Base-by-base conservation (phyloP, 2,113 vertebrate species). In the Grammomys dolichurus region DNA sequence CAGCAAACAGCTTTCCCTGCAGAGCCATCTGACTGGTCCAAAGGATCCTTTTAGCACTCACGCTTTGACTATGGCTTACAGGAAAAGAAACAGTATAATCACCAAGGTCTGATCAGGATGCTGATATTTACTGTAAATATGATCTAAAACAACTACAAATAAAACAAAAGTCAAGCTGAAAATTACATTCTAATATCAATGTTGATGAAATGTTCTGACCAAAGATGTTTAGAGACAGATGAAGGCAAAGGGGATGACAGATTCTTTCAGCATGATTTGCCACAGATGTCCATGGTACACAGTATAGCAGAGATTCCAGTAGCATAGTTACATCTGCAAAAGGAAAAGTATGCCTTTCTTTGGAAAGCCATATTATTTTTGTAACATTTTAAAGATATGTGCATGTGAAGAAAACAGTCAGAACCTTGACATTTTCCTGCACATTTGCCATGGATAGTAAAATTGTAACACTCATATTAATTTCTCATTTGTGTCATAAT, bases 391-490 rank as follows among this genome's bases (percentile, higher is more conserved):
- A 85, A 51, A 95, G 20, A 4, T 80, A 89, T 65, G 22, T 84
- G 43, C 13, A 80, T 12, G 10, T 69, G n/a, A 87, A 40, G 40
- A 94, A 95, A 43, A 95, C 24, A 92, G 78, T 95, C 69, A 67
- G 63, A 67, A 91, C 31, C 33, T 67, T 91, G 54, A 46, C 11
- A 36, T 94, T 87, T 31, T 36, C 11, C 22, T 33, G 65, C 31
- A 67, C 54, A 95, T 95, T 87, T 95, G 8, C 94, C 84, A 81
- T 40, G 85, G 78, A 31, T 40, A 85, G 92, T 93, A 65, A 94
- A 95, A 54, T 81, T 60, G 26, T 16, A 36, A 40, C 56, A 89
- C 87, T 63, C 24, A 70, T 89, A n/a, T 3, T 76, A 16, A 48
- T 65, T 73, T 93, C 28, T 60, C 24, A 63, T 9, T 20, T 48